These are phyloP conservation scores for Thumatha senex DNA, from an alignment of 2,888 invertebrate species.

Conservation along the genomic window DNA sequence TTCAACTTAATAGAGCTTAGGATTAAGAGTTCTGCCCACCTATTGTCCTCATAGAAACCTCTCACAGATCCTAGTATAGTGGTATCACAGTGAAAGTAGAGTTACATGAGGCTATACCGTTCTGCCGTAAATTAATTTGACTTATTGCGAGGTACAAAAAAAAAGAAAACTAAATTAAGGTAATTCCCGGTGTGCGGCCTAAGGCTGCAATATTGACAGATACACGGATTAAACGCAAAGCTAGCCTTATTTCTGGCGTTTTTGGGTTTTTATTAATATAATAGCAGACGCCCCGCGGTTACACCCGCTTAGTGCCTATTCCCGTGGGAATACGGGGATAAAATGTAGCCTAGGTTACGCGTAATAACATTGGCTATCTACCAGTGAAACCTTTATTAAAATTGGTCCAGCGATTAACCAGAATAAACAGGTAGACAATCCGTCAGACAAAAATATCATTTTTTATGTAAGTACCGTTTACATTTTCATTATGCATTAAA, in stretches of 20 bases:
- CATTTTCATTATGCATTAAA: too few relatives aligned
- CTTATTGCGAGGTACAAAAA: slow-evolving; percentile 53
- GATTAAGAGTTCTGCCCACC: slow-evolving; percentile 48
- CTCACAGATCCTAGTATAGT: not conserved
- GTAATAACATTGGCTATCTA: too few relatives aligned
- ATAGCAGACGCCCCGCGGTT: too few relatives aligned
- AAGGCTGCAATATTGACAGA: slow-evolving; percentile 51
- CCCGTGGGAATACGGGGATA: too few relatives aligned
- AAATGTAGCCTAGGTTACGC: too few relatives aligned
- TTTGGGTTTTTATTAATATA: slow-evolving; percentile 31
- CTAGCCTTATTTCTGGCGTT: slow-evolving; percentile 19
- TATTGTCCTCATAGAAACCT: slow-evolving; percentile 48
- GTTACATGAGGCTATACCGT: slow-evolving; percentile 16
- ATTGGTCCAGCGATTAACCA: too few relatives aligned
- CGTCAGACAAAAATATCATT: too few relatives aligned
- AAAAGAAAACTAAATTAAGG: slow-evolving; percentile 49
- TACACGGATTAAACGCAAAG: slow-evolving; percentile 48
- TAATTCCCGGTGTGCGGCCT: slow-evolving; percentile 37
- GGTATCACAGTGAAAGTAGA: slow-evolving; percentile 1
- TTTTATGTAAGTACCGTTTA: too few relatives aligned
- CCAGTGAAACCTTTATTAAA: too few relatives aligned
- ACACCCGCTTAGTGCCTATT: too few relatives aligned
- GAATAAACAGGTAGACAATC: too few relatives aligned
- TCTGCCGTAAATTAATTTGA: slow-evolving; percentile 49
- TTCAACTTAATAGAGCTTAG: slow-evolving; percentile 35